A percentile compares a stretch with the other conserved stretches of the same genome.
phyloP scores from a whole-genome alignment of 2,113 vertebrate species.

The Oreochromis spilurus region DNA sequence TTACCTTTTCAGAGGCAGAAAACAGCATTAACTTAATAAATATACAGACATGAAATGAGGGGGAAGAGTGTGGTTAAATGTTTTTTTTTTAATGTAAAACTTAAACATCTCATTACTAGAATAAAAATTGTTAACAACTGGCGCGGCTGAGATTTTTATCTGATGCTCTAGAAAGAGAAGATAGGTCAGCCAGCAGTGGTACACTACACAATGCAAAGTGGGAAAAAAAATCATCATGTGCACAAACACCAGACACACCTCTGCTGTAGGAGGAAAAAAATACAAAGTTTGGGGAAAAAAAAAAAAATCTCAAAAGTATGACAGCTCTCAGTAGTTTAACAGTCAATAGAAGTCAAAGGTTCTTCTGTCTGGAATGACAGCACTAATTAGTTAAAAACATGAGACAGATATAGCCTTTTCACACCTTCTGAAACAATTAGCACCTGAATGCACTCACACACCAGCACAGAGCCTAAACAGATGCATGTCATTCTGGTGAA shows the following conservation, averaged over 20 bases:
- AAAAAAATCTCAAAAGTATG: not conserved
- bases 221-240: not conserved
- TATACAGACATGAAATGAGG: not conserved
- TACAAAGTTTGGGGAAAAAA: not conserved
- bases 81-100: not conserved
- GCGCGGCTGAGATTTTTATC: not conserved
- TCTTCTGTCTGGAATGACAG: slow-evolving; percentile 6
- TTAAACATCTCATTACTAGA: slow-evolving; percentile 2
- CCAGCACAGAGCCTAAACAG: slow-evolving; percentile 53
- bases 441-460: not conserved
- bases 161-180: not conserved
- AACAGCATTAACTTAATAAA: slow-evolving; percentile 49
- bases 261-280: not conserved
- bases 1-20: slow-evolving; percentile 59
- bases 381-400: not conserved
- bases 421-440: slow-evolving; percentile 6
- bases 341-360: not conserved
- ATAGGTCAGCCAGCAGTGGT: not conserved
- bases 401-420: not conserved
- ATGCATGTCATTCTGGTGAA: slow-evolving; percentile 74
- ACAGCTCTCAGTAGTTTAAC: not conserved
- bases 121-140: not conserved
- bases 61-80: not conserved
- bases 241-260: not conserved
- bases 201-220: not conserved